phyloP scores from a whole-genome alignment of 2,888 invertebrate genomes.

The Lithophane semibrunnea region DNA sequence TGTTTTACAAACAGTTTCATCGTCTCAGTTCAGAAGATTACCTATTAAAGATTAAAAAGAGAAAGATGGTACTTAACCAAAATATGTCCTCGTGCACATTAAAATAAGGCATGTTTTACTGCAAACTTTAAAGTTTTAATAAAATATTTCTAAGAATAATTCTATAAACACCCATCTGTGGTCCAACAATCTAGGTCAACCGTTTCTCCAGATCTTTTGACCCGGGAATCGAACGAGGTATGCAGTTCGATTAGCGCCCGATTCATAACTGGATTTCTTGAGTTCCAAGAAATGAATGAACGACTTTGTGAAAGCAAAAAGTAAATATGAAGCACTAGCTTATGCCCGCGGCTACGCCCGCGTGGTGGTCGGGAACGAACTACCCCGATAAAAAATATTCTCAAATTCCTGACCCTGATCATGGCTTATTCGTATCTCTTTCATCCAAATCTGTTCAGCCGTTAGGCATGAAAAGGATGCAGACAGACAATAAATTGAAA shows the following conservation, averaged over 20 bases:
- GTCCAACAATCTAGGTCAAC: constrained; percentile 51
- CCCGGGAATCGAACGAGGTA: constrained; percentile 50
- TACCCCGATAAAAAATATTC: too few relatives aligned
- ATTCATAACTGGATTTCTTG: constrained; percentile 63
- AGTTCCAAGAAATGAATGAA: constrained; percentile 58
- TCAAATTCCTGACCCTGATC: too few relatives aligned
- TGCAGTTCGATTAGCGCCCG: constrained; percentile 63
- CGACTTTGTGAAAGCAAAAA: constrained; percentile 51
- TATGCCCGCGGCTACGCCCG: too few relatives aligned
- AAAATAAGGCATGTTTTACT: background rate
- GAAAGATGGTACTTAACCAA: background rate
- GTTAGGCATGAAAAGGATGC: too few relatives aligned
- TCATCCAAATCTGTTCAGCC: too few relatives aligned
- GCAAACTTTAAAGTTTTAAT: background rate
- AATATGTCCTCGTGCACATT: too few relatives aligned
- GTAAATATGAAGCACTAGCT: constrained; percentile 38
- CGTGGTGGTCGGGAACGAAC: too few relatives aligned
- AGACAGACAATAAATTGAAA: too few relatives aligned
- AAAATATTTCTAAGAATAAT: background rate
- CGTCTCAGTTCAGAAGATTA: background rate
- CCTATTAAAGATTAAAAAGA: background rate
- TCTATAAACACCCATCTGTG: constrained; percentile 16
- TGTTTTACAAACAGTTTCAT: background rate
- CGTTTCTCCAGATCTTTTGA: constrained; percentile 51
- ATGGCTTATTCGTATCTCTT: too few relatives aligned